Base-by-base conservation (phyloP, 2,888 invertebrate species). In the Hybos culiciformis region DNA sequence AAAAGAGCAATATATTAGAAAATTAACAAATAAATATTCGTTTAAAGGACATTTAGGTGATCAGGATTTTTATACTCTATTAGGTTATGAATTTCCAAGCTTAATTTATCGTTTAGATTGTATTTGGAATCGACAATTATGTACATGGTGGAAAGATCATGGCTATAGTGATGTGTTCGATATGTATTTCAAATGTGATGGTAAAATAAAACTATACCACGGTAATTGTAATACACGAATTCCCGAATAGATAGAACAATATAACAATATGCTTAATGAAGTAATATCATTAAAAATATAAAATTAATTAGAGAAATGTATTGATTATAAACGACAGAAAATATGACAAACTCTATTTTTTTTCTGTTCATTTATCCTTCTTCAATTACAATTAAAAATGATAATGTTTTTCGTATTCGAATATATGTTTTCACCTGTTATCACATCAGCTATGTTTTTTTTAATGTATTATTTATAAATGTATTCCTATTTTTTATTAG, bases 101-200 rank as follows among this genome's bases (percentile, higher is more conserved):
- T 61, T 85, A 37, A 79, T 87, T 54, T 76, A 80, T 59, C 72
- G 75, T 12, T 62, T 87, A 34, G 78, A 83, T 46, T 87, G 87
- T 57, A 73, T 74, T 5, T 86, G 85, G 78, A 87, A 87, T 61
- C 69, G 83, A 39, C 86, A 87, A 59, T 62, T 87, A 44, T 87
- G 86, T 58, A 74, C 74, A 1, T 86, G 84, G 84, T 87, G 85
- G 85, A 70, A 73, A 53, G 75, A 78, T 49, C 77, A 81, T 51
- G 83, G 83, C 1, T 83, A 83, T 52, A 70, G 71, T 24, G 75
- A 78, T 51, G 73, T 83, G 31, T 86, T 85, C 59, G 73, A 78
- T 50, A 65, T 72, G 48, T 87, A 84, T 65, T 78, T 77, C 50
- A 70, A 70, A 40, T 87, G 86, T 57, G 67, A 73, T 44, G 74